These are phyloP conservation scores for Tenthredo notha DNA, from an alignment of 2,888 invertebrate genomes.

Conservation along the genomic window DNA sequence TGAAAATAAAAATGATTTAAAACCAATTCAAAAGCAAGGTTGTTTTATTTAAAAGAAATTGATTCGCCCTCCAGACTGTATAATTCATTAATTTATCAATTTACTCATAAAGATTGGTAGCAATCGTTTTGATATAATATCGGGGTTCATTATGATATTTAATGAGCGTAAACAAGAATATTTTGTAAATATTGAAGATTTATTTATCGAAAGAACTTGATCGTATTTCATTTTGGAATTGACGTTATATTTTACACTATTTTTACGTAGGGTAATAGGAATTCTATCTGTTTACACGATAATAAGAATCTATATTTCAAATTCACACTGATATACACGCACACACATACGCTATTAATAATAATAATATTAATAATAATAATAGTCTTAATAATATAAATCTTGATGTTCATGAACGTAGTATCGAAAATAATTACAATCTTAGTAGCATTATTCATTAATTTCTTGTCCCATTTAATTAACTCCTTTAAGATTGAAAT, in stretches of 20 bases:
- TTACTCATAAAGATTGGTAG: background rate
- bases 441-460: slow-evolving; percentile 18
- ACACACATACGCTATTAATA: background rate
- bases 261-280: background rate
- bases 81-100: background rate
- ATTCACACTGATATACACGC: slow-evolving; percentile 11
- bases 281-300: background rate
- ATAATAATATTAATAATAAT: slow-evolving; percentile 17
- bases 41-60: slow-evolving; percentile 15
- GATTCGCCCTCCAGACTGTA: slow-evolving; percentile 28
- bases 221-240: background rate
- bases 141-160: background rate
- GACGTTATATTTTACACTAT: background rate
- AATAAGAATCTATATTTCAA: background rate
- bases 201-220: slow-evolving; percentile 7
- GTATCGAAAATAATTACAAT: slow-evolving; percentile 22
- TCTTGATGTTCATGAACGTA: slow-evolving; percentile 16
- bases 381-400: slow-evolving; percentile 8
- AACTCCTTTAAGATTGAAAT: background rate
- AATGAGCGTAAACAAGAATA: background rate
- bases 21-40: background rate
- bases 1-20: background rate
- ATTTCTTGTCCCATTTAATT: slow-evolving; percentile 17
- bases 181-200: slow-evolving; percentile 6
- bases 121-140: background rate